These are phyloP conservation scores for Tetanocera ferruginea DNA, from an alignment of 2,888 invertebrate genomes.

Conservation along the genomic window DNA sequence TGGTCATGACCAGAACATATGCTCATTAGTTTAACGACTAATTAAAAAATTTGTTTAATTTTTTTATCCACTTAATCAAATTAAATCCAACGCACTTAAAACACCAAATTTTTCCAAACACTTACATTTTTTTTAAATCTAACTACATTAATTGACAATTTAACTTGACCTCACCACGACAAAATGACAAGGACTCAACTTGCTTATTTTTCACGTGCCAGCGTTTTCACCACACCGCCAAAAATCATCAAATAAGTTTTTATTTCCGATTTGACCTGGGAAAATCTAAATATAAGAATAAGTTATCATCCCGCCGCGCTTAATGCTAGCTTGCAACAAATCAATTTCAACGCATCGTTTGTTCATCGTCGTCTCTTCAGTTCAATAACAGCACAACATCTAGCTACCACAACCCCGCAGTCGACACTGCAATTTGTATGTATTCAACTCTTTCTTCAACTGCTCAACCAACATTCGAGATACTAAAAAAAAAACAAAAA, in stretches of 20 bases:
- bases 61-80: no score
- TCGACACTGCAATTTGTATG: conserved; percentile 30
- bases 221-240: conserved; percentile 15
- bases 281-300: background rate
- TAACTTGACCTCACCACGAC: background rate
- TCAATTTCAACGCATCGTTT: conserved; percentile 3
- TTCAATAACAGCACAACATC: conserved; percentile 20
- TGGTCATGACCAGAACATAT: no score
- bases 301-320: conserved; percentile 8
- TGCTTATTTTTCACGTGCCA: background rate
- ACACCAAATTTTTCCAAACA: no score
- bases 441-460: conserved; percentile 21
- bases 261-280: background rate
- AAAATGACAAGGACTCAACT: background rate
- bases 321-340: background rate
- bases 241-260: conserved; percentile 16
- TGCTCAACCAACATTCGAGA: background rate
- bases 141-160: background rate
- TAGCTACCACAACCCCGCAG: conserved; percentile 20
- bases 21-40: no score
- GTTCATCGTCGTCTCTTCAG: conserved; percentile 27
- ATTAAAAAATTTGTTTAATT: no score
- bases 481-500: conserved; percentile 4
- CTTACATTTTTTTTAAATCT: background rate
- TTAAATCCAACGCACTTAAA: no score